Percentiles rank a stretch among this genome's conserved stretches.
These are phyloP conservation scores for Varanus salvator DNA, from an alignment of 2,113 vertebrate genomes.

Conservation along the genomic window DNA sequence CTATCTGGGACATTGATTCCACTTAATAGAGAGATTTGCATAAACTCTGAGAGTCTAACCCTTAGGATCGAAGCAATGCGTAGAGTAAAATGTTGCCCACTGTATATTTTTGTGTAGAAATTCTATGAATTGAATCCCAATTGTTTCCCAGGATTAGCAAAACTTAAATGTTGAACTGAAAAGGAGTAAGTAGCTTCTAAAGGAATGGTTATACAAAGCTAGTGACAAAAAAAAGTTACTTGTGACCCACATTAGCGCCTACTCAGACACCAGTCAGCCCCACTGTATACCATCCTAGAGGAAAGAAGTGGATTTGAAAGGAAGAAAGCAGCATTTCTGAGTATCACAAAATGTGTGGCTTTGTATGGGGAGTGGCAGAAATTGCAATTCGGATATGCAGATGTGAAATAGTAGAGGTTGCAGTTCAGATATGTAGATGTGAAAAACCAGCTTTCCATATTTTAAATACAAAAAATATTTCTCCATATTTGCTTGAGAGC, in stretches of 20 bases:
- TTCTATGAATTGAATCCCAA: not conserved
- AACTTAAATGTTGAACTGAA: not conserved
- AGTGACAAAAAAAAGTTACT: not conserved
- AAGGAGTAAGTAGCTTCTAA: not conserved
- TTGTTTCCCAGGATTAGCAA: not conserved
- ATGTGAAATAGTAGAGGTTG: not conserved
- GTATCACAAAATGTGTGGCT: not conserved
- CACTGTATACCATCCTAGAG: not conserved
- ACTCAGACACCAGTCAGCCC: not conserved
- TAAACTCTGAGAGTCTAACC: no score
- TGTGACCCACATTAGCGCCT: not conserved
- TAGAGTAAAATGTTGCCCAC: not conserved
- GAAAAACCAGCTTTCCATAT: not conserved
- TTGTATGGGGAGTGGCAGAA: not conserved
- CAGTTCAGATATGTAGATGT: not conserved
- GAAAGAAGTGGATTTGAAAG: not conserved
- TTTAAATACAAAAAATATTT: not conserved
- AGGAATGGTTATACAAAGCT: not conserved
- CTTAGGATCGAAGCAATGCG: not conserved
- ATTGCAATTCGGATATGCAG: not conserved
- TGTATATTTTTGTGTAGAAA: not conserved
- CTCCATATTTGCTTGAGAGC: not conserved
- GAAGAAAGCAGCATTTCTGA: not conserved
- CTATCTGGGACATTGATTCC: not conserved
- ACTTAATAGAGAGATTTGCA: not conserved